Percentiles rank a stretch among this genome's conserved stretches.
These are phyloP conservation scores for Imbricaverruca yamaguchii DNA, from an alignment of 2,888 invertebrate genomes.

Conservation along the genomic window DNA sequence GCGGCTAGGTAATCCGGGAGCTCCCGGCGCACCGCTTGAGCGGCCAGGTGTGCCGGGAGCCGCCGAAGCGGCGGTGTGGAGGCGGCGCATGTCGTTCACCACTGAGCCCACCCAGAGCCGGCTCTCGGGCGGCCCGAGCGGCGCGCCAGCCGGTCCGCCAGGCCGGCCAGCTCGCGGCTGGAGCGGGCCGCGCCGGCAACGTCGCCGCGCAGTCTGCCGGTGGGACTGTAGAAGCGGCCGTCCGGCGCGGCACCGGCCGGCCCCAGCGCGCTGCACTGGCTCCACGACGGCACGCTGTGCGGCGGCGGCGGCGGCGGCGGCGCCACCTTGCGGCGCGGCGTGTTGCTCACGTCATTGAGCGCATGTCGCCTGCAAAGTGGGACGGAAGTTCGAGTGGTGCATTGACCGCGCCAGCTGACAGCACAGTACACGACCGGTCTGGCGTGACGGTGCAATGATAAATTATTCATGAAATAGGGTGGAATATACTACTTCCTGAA, in stretches of 20 bases:
- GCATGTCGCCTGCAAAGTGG: background rate
- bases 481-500: too few species aligned
- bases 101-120: too few species aligned
- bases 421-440: too few species aligned
- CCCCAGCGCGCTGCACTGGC: constrained; percentile 6
- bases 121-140: background rate
- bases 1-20: too few species aligned
- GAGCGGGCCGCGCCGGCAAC: background rate
- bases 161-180: constrained; percentile 3
- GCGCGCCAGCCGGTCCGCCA: background rate
- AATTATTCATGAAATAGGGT: too few species aligned
- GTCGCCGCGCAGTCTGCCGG: background rate
- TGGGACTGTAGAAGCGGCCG: constrained; percentile 3
- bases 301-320: background rate
- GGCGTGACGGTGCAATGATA: too few species aligned
- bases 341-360: background rate
- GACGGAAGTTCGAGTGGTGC: too few species aligned
- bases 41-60: too few species aligned
- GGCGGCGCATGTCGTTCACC: too few species aligned
- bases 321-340: background rate
- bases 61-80: too few species aligned
- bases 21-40: too few species aligned
- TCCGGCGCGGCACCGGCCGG: background rate
- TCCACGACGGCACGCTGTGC: background rate
- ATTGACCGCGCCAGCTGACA: too few species aligned